A percentile compares a stretch with the other conserved stretches of the same genome.
Evolutionary conservation across 1,140 invertebrate species (phyloP).

Genomic region (Gryon sp.): DNA sequence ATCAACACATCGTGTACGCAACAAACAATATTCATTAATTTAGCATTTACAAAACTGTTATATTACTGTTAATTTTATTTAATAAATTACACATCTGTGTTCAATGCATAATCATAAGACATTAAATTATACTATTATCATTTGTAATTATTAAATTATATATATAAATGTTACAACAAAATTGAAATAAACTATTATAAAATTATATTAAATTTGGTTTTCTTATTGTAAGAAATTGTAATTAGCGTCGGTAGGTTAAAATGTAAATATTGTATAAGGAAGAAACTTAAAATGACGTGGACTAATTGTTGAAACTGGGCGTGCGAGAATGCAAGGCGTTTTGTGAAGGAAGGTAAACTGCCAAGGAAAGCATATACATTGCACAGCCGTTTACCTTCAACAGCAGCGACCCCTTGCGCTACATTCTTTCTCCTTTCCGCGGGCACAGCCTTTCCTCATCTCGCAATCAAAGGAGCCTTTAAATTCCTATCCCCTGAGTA

Average conservation of each 20-base stretch:
- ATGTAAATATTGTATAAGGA: slow-evolving; percentile 41
- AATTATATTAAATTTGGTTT: not conserved
- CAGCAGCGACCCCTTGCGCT: slow-evolving; percentile 77
- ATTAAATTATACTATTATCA: no score
- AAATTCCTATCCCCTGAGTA: slow-evolving; percentile 61
- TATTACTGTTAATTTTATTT: no score
- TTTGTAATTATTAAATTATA: no score
- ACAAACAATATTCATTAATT: no score
- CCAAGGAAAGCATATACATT: slow-evolving; percentile 65
- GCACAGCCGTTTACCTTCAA: slow-evolving; percentile 76
- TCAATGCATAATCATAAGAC: no score
- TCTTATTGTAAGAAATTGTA: not conserved
- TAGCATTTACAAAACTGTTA: no score
- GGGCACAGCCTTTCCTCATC: slow-evolving; percentile 60
- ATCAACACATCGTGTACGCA: no score
- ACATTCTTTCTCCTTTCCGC: slow-evolving; percentile 71
- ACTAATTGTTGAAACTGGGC: slow-evolving; percentile 67
- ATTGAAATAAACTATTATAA: no score
- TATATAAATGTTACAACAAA: no score
- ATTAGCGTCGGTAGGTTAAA: no score
- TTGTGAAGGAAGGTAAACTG: slow-evolving; percentile 52
- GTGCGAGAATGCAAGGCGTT: slow-evolving; percentile 70
- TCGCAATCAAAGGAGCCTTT: slow-evolving; percentile 58
- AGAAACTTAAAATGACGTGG: slow-evolving; percentile 48
- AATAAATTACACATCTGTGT: no score